Conservation (phyloP, 2,113 vertebrate genomes). For the Labrus mixtus region DNA sequence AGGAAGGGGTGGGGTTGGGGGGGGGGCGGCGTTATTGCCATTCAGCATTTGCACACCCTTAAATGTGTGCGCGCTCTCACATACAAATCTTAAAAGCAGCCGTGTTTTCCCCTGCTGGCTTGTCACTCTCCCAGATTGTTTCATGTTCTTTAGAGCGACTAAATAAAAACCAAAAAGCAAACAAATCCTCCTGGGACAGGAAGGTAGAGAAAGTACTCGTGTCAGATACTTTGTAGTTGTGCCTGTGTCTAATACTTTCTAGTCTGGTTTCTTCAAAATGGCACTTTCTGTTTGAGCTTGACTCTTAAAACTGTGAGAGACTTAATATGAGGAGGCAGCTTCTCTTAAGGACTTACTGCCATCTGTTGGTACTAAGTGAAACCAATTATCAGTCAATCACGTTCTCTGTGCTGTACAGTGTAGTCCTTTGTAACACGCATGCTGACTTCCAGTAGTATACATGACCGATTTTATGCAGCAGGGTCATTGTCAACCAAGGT, state of each 20-base stretch:
- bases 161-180: conserved; percentile 76
- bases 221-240: conserved; percentile 63
- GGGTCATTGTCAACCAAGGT: neutral
- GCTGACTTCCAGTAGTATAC: neutral
- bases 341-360: conserved; percentile 77
- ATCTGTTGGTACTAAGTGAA: conserved; percentile 75
- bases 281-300: conserved; percentile 60
- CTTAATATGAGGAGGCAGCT: conserved; percentile 23
- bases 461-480: neutral
- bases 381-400: conserved; percentile 48
- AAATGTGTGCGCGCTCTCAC: conserved; percentile 3
- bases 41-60: conserved; percentile 28
- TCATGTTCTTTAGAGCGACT: conserved; percentile 71
- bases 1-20: conserved; percentile 1
- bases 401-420: neutral
- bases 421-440: neutral
- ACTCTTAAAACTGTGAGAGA: conserved; percentile 33
- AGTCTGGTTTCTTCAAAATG: conserved; percentile 66
- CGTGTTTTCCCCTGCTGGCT: conserved; percentile 29
- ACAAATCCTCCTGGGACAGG: conserved; percentile 62
- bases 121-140: conserved; percentile 68
- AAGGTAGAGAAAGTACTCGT: conserved; percentile 49
- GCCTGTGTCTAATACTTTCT: conserved; percentile 69
- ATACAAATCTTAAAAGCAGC: conserved; percentile 47
- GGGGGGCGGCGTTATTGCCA: conserved; percentile 39